Conservation (phyloP, 2,797 vertebrate species). For the Denticeps clupeoides region DNA sequence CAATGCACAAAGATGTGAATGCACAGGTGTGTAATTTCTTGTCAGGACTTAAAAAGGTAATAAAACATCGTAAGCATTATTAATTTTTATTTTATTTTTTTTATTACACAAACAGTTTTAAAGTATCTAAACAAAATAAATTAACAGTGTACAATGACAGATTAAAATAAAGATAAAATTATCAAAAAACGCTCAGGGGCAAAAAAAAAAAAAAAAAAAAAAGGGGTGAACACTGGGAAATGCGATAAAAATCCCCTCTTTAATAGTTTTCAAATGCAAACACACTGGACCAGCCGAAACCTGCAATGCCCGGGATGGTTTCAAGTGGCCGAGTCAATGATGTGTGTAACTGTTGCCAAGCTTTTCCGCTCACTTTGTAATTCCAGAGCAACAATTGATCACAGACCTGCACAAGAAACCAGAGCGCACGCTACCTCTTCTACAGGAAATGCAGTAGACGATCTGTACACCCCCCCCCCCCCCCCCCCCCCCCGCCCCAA, state of each 20-base stretch:
- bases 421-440: conserved; percentile 16
- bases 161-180: too few species aligned
- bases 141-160: conserved; percentile 5
- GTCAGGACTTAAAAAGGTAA: too few species aligned
- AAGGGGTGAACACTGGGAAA: conserved; percentile 37
- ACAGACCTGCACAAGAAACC: conserved; percentile 19
- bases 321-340: conserved; percentile 28
- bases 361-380: conserved; percentile 33
- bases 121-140: conserved; percentile 10
- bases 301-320: conserved; percentile 23
- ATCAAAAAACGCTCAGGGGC: too few species aligned
- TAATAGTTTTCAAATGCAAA: conserved; percentile 50
- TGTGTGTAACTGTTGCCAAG: conserved; percentile 28
- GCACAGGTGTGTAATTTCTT: too few species aligned
- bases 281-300: conserved; percentile 37
- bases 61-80: too few species aligned
- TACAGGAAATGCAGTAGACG: conserved; percentile 30
- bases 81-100: too few species aligned
- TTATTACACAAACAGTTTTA: too few species aligned
- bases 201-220: conserved; percentile 1
- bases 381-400: conserved; percentile 31
- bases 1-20: too few species aligned
- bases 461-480: conserved; percentile 27
- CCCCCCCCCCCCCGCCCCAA: conserved; percentile 7
- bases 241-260: conserved; percentile 51